Base-by-base conservation (phyloP, 2,888 invertebrate genomes). In the Terebella lapidaria region DNA sequence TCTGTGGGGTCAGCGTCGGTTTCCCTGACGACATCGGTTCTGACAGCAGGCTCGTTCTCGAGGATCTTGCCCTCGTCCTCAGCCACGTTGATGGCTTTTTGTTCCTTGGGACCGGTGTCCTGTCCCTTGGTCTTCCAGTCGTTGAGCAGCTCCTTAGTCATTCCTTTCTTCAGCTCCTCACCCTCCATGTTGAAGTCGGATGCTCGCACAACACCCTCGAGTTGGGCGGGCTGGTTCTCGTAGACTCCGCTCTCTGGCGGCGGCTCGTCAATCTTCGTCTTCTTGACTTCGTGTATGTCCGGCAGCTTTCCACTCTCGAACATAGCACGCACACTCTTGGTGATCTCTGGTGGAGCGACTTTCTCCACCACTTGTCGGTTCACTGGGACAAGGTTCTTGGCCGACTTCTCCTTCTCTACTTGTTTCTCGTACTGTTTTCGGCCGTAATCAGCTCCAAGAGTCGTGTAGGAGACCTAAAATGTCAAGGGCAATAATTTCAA, bases 291-390 rank as follows among this genome's bases (percentile, higher is more conserved):
- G 29, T 65, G 60, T 2, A 51, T 54, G 35, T 67, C 67, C 24
- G 62, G 56, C 18, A 68, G 30, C 24, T 65, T 47, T 27, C 69
- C 69, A 24, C 56, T 54, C 47, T 69, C 69, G 54, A 69, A 69
- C 58, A 68, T 56, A 24, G 55, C 53, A 10, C 63, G 57, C 51
- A 69, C 61, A 55, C 55, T 65, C 53, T 57, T 57, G n/a, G 69
- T 59, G 45, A 67, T 67, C 53, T 64, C 66, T 22, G 69, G 69
- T 10, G 69, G 59, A n/a, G 62, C 62, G 3, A 69, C 62, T 54
- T 69, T 68, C 45, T 65, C 66, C 5, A 67, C 64, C 10, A 30
- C 49, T 24, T 57, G 52, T 3, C 61, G 54, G 57, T 68, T 69
- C 51, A 69, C 64, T 1, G 66, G 67, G 10, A 54, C 22, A 20